These are phyloP conservation scores for Pterobdella sp. DNA, from an alignment of 2,888 invertebrate species.

Conservation along the genomic window DNA sequence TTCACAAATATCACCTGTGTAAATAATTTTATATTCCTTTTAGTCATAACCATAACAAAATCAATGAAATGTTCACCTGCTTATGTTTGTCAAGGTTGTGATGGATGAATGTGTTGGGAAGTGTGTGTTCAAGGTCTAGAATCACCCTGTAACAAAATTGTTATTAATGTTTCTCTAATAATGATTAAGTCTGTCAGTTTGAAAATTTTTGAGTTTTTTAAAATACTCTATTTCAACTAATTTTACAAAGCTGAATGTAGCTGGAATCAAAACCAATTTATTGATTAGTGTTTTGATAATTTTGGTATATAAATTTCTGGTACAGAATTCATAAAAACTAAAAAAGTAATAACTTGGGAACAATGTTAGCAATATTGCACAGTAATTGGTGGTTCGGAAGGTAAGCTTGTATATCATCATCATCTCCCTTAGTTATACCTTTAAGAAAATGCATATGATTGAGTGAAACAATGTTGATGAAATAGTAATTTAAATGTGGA, in stretches of 20 bases:
- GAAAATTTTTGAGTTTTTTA: too few relatives aligned
- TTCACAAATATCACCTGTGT: slow-evolving; percentile 68
- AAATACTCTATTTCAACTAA: too few relatives aligned
- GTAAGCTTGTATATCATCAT: background rate
- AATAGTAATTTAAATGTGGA: too few relatives aligned
- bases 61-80: background rate
- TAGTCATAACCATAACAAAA: background rate
- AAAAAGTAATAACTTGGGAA: background rate
- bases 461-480: too few relatives aligned
- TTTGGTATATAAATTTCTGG: too few relatives aligned
- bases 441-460: too few relatives aligned
- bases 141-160: slow-evolving; percentile 4
- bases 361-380: background rate
- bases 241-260: too few relatives aligned
- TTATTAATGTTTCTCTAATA: too few relatives aligned
- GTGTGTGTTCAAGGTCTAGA: background rate
- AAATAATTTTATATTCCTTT: background rate
- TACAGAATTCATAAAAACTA: background rate
- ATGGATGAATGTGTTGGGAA: background rate
- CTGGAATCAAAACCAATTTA: too few relatives aligned
- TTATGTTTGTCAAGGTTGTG: slow-evolving; percentile 6
- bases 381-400: background rate
- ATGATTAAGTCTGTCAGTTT: too few relatives aligned
- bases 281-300: too few relatives aligned
- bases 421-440: background rate